Evolutionary conservation across 2,113 vertebrate genomes (phyloP).

Genomic region (Pardalotus punctatus): DNA sequence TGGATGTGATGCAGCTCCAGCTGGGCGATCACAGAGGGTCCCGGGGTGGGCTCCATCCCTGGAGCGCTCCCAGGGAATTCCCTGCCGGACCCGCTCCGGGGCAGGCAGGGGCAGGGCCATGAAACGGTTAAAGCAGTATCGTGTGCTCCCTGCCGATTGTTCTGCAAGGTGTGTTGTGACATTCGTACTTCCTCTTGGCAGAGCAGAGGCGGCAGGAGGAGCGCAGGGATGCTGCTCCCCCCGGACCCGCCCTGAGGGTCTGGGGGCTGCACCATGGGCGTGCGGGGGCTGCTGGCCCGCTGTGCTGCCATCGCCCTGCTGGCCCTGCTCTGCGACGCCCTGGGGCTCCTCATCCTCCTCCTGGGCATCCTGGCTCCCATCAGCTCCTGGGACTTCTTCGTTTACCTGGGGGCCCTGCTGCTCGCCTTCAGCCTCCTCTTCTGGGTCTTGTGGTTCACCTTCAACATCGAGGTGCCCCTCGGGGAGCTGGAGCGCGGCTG

Average conservation of each 20-base stretch:
- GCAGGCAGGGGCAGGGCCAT: not conserved
- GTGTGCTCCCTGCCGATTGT: conserved; percentile 34
- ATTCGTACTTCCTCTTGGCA: conserved; percentile 73
- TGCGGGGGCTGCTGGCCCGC: not conserved
- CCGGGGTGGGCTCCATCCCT: rapidly evolving
- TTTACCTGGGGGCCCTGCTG: conserved; percentile 80
- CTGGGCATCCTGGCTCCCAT: conserved; percentile 77
- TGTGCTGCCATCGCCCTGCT: conserved; percentile 59
- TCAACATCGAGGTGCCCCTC: conserved; percentile 75
- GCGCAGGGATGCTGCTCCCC: not conserved
- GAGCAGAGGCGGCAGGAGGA: not conserved
- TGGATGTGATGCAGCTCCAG: not conserved
- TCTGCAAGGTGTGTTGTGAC: conserved; percentile 59
- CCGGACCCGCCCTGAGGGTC: not conserved
- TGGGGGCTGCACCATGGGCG: not conserved
- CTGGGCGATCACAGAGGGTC: rapidly evolving
- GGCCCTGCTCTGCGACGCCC: conserved; percentile 74
- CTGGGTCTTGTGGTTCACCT: conserved; percentile 88
- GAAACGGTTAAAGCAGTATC: conserved; percentile 46
- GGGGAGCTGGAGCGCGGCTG: conserved; percentile 63
- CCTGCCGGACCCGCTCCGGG: not conserved
- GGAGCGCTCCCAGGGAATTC: rapidly evolving
- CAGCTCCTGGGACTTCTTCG: conserved; percentile 86
- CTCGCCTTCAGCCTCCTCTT: conserved; percentile 84
- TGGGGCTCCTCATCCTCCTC: conserved; percentile 78